Percentiles rank a stretch among this genome's conserved stretches.
These are phyloP conservation scores for Leptopilina syphax DNA, from an alignment of 2,888 invertebrate species.

Conservation along the genomic window DNA sequence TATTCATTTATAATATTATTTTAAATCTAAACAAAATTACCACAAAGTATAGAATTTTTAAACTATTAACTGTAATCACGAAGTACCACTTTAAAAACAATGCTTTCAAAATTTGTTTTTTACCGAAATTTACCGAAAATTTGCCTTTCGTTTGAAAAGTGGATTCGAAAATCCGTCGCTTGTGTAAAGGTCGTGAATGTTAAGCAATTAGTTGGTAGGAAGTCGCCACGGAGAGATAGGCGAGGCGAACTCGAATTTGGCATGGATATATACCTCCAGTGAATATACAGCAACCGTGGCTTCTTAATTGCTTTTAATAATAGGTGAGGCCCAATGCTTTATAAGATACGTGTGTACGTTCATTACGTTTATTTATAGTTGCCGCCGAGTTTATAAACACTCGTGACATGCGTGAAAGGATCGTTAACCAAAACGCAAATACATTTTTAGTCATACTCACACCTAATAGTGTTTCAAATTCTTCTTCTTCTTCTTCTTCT, in stretches of 20 bases:
- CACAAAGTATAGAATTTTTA: too few species aligned
- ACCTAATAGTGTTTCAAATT: too few species aligned
- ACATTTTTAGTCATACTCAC: too few species aligned
- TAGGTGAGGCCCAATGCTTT: conserved; percentile 53
- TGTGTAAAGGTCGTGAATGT: conserved; percentile 31
- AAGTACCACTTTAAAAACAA: too few species aligned
- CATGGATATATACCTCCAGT: conserved; percentile 63
- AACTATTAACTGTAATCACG: too few species aligned
- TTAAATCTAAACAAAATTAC: too few species aligned
- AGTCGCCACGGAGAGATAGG: conserved; percentile 66
- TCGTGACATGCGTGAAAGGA: conserved; percentile 62
- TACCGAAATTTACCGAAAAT: too few species aligned
- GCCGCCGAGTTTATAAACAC: conserved; percentile 55
- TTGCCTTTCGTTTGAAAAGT: too few species aligned
- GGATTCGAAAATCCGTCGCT: too few species aligned
- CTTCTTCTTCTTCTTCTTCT: too few species aligned
- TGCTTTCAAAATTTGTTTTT: too few species aligned
- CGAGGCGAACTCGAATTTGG: conserved; percentile 68
- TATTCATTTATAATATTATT: too few species aligned
- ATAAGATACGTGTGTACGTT: conserved; percentile 56
- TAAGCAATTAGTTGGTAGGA: conserved; percentile 62
- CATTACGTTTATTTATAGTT: conserved; percentile 60
- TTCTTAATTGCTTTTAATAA: conserved; percentile 70
- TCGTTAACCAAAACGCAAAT: conserved; percentile 44
- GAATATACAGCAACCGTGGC: conserved; percentile 62